Conservation (phyloP, 2,888 invertebrate genomes). For the Amiota minor region DNA sequence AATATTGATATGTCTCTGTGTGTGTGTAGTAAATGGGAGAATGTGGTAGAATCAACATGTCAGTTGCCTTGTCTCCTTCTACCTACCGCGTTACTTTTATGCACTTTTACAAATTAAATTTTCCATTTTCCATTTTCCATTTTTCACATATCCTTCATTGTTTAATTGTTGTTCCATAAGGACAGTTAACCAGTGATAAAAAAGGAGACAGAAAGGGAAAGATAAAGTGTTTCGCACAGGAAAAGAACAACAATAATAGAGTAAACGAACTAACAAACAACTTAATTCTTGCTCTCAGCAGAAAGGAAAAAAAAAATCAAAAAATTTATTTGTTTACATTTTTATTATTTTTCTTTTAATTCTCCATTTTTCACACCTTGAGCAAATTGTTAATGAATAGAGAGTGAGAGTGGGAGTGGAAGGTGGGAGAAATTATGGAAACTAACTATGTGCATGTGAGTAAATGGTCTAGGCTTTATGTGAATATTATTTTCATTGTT, state of each 20-base stretch:
- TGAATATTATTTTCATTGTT: too few species aligned
- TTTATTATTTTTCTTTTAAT: not conserved
- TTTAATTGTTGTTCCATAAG: not conserved
- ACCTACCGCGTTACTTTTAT: constrained; percentile 51
- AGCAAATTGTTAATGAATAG: not conserved
- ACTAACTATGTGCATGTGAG: too few species aligned
- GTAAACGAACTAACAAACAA: constrained; percentile 21
- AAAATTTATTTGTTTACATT: not conserved
- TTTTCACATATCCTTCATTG: not conserved
- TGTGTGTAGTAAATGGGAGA: too few species aligned
- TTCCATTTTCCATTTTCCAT: constrained; percentile 56
- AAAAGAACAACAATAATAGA: not conserved
- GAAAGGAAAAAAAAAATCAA: not conserved
- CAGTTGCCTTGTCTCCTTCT: too few species aligned
- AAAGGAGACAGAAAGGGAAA: not conserved
- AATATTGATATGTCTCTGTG: not conserved
- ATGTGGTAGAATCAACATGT: too few species aligned
- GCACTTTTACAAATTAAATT: constrained; percentile 66
- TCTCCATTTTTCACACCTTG: constrained; percentile 1
- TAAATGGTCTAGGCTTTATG: too few species aligned
- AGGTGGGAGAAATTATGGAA: too few species aligned
- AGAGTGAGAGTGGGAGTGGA: not conserved
- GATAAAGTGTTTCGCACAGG: not conserved
- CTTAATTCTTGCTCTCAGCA: constrained; percentile 20
- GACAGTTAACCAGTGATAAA: not conserved